Evolutionary conservation across 2,797 vertebrate genomes (phyloP).

Genomic region (Luscinia megarhynchos): DNA sequence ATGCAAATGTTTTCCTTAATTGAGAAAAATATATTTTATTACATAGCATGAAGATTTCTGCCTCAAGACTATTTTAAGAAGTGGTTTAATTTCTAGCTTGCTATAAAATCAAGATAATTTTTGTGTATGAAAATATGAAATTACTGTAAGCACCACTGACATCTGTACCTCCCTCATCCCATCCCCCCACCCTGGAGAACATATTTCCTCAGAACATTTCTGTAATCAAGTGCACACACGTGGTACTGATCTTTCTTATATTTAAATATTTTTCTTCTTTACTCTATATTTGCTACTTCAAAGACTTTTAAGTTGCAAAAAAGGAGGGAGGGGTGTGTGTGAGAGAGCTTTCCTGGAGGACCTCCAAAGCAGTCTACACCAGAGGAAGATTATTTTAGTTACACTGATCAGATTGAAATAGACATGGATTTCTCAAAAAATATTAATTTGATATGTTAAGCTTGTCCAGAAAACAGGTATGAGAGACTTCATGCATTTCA

Average conservation of each 20-base stretch:
- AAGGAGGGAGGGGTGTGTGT: accelerated
- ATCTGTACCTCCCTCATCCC: not conserved
- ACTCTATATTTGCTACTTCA: not conserved
- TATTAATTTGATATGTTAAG: conserved; percentile 1
- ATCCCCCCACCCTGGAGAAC: not conserved
- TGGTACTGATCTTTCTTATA: not conserved
- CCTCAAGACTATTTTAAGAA: not conserved
- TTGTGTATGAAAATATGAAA: not conserved
- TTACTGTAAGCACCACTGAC: not conserved
- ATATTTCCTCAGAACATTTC: not conserved
- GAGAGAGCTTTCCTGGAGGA: not conserved
- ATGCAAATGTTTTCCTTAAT: not conserved
- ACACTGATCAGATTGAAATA: not conserved
- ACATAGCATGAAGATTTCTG: not conserved
- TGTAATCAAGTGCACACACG: not conserved
- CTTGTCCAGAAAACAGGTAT: not conserved
- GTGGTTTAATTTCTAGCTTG: not conserved
- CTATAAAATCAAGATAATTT: conserved; percentile 10
- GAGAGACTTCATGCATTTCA: not conserved
- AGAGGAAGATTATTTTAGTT: not conserved
- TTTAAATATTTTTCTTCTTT: not conserved
- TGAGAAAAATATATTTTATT: not conserved
- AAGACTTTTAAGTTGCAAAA: not conserved
- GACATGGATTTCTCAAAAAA: not conserved
- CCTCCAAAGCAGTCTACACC: not conserved